Evolutionary conservation across 2,797 vertebrate species (phyloP), one percentile per base, ranked within the genome.

Genomic region (Lerista edwardsae): DNA sequence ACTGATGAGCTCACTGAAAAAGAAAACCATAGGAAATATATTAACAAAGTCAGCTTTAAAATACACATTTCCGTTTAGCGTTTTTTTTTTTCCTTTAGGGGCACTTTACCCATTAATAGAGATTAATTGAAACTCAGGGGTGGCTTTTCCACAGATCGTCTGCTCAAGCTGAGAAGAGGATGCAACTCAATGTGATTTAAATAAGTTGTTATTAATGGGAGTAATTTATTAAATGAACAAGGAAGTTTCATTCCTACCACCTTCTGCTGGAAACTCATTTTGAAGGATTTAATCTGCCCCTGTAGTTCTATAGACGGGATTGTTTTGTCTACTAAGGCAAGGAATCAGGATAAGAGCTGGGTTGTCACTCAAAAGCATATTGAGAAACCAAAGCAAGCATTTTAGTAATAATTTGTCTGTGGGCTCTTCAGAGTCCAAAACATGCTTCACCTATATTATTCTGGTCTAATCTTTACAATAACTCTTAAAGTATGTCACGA

Each of bases 141-240:
- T 81, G 4, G 71, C 71, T 6, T 79, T 27, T 81, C 44, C 29
- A 34, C 61, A 84, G 29, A 89, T 88, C 27, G 29, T 39, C 31
- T 86, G 55, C 64, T 84, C 72, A 62, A 39, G 75, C 19, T 41
- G 83, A 90, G 27, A 47, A 17, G 44, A 87, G 67, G 72, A 51
- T 84, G 29, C 14, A 84, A 29, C 85, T 83, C 59, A 82, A 5
- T 73, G 51, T 84, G n/a, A 36, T 90, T 90, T 75, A 89, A 89
- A 84, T 51, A 25, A 86, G 83, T 86, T 78, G 83, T n/a, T 3
- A 34, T 41, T 72, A 84, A 91, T 84, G 85, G 85, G 41, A 84
- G 3, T 81, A 57, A 62, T 2, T 0, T 85, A 85, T 17, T 23
- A 68, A 75, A 21, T 47, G 34, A 87, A 77, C 31, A 65, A 12